Conservation (phyloP, 2,113 vertebrate species). For the Oostethus manadensis region DNA sequence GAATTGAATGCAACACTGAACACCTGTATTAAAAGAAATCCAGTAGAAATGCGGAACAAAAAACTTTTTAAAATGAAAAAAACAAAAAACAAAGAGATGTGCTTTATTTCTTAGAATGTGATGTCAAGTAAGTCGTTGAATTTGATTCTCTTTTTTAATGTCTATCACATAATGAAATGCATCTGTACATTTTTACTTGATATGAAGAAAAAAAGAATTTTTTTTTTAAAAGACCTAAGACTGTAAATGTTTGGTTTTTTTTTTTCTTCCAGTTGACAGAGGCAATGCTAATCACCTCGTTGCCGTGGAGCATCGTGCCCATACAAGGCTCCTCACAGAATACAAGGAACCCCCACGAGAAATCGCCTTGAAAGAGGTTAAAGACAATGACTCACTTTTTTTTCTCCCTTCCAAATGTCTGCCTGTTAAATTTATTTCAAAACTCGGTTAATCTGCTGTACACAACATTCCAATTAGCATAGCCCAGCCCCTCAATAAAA, state of each 20-base stretch:
- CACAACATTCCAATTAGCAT: conserved; percentile 99
- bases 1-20: no score
- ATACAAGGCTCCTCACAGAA: conserved; percentile 61
- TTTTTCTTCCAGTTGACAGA: conserved; percentile 61
- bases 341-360: conserved; percentile 75
- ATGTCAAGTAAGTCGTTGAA: background rate
- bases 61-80: conserved; percentile 8
- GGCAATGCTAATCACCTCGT: conserved; percentile 69
- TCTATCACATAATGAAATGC: background rate
- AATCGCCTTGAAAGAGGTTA: conserved; percentile 92
- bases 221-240: conserved; percentile 36
- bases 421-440: conserved; percentile 99
- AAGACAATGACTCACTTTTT: conserved; percentile 83
- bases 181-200: conserved; percentile 4
- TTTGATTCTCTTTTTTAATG: background rate
- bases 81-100: conserved; percentile 3
- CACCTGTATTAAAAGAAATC: background rate
- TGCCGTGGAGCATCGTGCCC: conserved; percentile 64
- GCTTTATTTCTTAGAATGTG: conserved; percentile 6
- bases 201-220: conserved; percentile 10
- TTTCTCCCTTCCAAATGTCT: conserved; percentile 79
- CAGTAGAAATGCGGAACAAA: background rate
- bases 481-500: conserved; percentile 99
- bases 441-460: conserved; percentile 99
- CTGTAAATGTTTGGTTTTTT: conserved; percentile 52